Conservation (phyloP, 2,888 invertebrate genomes). For the Ichneumoninae sp. region DNA sequence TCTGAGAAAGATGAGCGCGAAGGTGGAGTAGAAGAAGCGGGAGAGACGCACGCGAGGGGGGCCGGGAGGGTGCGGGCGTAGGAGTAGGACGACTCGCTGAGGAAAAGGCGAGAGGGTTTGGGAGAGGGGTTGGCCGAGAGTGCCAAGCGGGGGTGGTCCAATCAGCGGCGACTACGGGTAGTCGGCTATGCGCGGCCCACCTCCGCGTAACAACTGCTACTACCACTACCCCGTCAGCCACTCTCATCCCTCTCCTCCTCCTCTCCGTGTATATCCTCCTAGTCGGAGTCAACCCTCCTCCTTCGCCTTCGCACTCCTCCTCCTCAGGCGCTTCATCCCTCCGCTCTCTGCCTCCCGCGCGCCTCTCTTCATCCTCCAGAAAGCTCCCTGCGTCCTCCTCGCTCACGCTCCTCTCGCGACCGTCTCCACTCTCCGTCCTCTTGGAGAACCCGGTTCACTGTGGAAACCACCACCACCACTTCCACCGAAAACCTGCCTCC, state of each 20-base stretch:
- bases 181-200: constrained; percentile 78
- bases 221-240: constrained; percentile 71
- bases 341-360: constrained; percentile 7
- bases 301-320: constrained; percentile 70
- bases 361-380: constrained; percentile 55
- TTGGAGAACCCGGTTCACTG: constrained; percentile 30
- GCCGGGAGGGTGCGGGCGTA: constrained; percentile 67
- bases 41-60: constrained; percentile 53
- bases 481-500: constrained; percentile 63
- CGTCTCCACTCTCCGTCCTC: constrained; percentile 7
- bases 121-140: constrained; percentile 77
- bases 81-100: constrained; percentile 59
- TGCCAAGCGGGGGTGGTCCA: constrained; percentile 81
- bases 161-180: constrained; percentile 82
- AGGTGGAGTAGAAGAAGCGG: constrained; percentile 50
- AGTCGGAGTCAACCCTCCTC: constrained; percentile 65
- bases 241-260: constrained; percentile 75
- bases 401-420: neutral
- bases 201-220: constrained; percentile 72
- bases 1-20: constrained; percentile 66
- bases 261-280: constrained; percentile 64
- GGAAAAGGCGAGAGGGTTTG: constrained; percentile 63
- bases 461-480: constrained; percentile 72
- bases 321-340: constrained; percentile 58
- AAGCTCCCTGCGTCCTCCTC: constrained; percentile 66